A percentile compares a stretch with the other conserved stretches of the same genome.
Conservation (phyloP, 2,888 invertebrate genomes). For the Homarus gammarus region DNA sequence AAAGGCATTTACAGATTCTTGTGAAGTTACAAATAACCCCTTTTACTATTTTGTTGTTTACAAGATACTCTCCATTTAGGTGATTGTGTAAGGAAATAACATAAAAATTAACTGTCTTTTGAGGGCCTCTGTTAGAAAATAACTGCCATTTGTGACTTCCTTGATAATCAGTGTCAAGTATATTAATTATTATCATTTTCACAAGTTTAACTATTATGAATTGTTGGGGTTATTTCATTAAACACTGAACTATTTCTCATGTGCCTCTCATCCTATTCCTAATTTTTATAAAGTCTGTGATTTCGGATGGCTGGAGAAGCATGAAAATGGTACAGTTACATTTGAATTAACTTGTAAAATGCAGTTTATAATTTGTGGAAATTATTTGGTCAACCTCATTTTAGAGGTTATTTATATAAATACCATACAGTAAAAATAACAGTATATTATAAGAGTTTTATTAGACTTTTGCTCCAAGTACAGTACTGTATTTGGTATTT, state of each 20-base stretch:
- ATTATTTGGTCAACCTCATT: constrained; percentile 31
- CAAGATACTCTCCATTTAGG: too few species aligned
- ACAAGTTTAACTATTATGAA: neutral
- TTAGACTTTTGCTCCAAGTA: too few species aligned
- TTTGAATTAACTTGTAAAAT: neutral
- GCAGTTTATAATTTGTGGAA: constrained; percentile 13
- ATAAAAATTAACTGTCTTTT: neutral
- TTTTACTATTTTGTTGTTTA: neutral
- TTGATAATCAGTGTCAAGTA: constrained; percentile 6
- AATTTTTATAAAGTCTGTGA: constrained; percentile 32
- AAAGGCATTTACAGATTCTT: neutral
- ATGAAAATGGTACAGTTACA: neutral
- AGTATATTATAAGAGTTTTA: too few species aligned
- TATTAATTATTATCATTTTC: constrained; percentile 1
- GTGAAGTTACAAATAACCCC: neutral
- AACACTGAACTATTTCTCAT: constrained; percentile 3
- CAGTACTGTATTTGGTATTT: too few species aligned
- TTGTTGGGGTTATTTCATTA: constrained; percentile 6
- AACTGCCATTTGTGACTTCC: neutral
- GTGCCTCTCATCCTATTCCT: constrained; percentile 31
- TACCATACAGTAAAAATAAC: too few species aligned
- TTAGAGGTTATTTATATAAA: constrained; percentile 23
- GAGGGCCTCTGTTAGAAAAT: neutral
- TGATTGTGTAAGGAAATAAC: too few species aligned
- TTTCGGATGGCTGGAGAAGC: constrained; percentile 27